Percentiles rank a stretch among this genome's conserved stretches.
Evolutionary conservation across 2,113 vertebrate genomes (phyloP).

Genomic region (Larimichthys polyactis): DNA sequence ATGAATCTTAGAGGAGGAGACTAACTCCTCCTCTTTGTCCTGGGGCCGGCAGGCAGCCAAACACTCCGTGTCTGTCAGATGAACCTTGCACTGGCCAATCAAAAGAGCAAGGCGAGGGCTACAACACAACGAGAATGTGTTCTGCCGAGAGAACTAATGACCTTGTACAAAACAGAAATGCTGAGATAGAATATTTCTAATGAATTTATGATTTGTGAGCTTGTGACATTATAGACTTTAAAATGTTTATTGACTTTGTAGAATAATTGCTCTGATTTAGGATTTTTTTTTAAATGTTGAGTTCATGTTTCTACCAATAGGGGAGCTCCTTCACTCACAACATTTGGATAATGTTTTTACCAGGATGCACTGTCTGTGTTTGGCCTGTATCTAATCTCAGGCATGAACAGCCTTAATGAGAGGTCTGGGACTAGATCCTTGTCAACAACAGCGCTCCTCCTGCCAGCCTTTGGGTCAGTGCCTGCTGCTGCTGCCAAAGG

Average conservation of each 20-base stretch:
- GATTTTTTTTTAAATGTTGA: slow-evolving; percentile 1
- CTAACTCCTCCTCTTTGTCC: slow-evolving; percentile 60
- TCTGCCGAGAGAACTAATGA: neutral
- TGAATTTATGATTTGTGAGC: slow-evolving; percentile 17
- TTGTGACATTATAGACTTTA: slow-evolving; percentile 14
- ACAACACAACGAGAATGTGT: slow-evolving; percentile 5
- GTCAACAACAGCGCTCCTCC: slow-evolving; percentile 73
- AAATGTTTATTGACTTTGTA: neutral
- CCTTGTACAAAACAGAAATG: slow-evolving; percentile 18
- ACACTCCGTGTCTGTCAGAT: slow-evolving; percentile 61
- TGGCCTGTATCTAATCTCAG: slow-evolving; percentile 68
- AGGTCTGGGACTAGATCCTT: slow-evolving; percentile 71
- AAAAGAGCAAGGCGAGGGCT: slow-evolving; percentile 2
- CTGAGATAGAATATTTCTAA: slow-evolving; percentile 19
- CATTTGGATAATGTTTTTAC: slow-evolving; percentile 44
- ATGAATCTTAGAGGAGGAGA: slow-evolving; percentile 61
- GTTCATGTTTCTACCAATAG: slow-evolving; percentile 49
- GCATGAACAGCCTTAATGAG: slow-evolving; percentile 74
- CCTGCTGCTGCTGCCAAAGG: slow-evolving; percentile 68
- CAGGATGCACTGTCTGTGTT: slow-evolving; percentile 53
- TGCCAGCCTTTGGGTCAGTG: slow-evolving; percentile 70
- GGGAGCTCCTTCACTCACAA: slow-evolving; percentile 44
- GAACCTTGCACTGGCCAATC: slow-evolving; percentile 33
- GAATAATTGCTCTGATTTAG: neutral
- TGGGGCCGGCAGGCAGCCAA: slow-evolving; percentile 52